Evolutionary conservation across 2,797 vertebrate species (phyloP).

Genomic region (Galago senegalensis): DNA sequence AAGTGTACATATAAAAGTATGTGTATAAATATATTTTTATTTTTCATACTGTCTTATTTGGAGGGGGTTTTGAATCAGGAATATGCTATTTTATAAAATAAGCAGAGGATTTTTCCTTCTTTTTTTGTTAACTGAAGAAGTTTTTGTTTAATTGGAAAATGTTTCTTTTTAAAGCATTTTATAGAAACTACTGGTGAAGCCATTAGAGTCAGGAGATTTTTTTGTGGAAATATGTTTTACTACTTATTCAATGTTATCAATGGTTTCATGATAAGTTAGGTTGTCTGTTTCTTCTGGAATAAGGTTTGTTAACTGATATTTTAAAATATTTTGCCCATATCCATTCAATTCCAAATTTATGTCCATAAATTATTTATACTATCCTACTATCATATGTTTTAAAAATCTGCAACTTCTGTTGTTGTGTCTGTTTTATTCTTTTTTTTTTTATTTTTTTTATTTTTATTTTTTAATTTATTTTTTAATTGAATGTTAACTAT

Average conservation of each 20-base stretch:
- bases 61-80: neutral
- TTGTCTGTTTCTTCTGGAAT: neutral
- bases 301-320: neutral
- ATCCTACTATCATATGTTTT: neutral
- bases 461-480: no score
- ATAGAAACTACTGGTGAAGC: neutral
- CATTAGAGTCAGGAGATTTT: neutral
- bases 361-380: neutral
- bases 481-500: no score
- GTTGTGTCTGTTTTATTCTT: neutral
- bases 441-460: no score
- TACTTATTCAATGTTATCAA: neutral
- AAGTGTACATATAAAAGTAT: neutral
- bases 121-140: neutral
- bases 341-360: neutral
- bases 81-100: neutral
- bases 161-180: neutral
- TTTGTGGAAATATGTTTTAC: neutral
- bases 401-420: neutral
- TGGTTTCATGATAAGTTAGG: neutral
- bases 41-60: neutral
- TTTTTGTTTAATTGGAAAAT: neutral
- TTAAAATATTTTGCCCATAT: neutral
- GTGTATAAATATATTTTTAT: neutral
- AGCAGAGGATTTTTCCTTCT: neutral